Conservation (phyloP, 37 sponge, comb jelly and placozoan species). For the Halisarca cf. caerulea region DNA sequence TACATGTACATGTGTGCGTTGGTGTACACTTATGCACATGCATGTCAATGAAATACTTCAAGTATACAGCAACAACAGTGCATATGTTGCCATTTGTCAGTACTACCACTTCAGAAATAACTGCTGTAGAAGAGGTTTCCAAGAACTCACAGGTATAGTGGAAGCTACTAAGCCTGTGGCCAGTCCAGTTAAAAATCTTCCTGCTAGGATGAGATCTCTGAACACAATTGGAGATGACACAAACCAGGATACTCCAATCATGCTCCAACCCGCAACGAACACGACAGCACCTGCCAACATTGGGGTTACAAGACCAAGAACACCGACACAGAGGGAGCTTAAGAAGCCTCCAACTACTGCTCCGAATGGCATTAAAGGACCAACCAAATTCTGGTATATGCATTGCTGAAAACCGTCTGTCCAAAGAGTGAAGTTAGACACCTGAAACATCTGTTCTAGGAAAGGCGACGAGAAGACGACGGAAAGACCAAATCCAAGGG, state of each 20-base stretch:
- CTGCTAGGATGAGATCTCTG: not conserved
- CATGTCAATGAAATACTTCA: no score
- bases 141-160: slow-evolving; percentile 6
- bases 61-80: no score
- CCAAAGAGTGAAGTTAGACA: not conserved
- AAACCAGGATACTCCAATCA: not conserved
- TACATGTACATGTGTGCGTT: no score
- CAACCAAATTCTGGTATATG: not conserved
- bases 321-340: not conserved
- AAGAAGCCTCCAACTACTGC: not conserved
- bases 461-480: slow-evolving; percentile 1
- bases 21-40: no score
- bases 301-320: not conserved
- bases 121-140: no score
- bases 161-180: not conserved
- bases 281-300: not conserved
- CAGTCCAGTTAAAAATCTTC: slow-evolving; percentile 9
- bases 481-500: not conserved
- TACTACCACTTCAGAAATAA: no score
- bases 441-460: not conserved
- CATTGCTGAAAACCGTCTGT: not conserved
- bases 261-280: not conserved
- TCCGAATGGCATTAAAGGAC: slow-evolving; percentile 2
- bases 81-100: no score
- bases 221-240: not conserved